Conservation (phyloP, 2,113 vertebrate genomes). For the Tetrao urogallus region DNA sequence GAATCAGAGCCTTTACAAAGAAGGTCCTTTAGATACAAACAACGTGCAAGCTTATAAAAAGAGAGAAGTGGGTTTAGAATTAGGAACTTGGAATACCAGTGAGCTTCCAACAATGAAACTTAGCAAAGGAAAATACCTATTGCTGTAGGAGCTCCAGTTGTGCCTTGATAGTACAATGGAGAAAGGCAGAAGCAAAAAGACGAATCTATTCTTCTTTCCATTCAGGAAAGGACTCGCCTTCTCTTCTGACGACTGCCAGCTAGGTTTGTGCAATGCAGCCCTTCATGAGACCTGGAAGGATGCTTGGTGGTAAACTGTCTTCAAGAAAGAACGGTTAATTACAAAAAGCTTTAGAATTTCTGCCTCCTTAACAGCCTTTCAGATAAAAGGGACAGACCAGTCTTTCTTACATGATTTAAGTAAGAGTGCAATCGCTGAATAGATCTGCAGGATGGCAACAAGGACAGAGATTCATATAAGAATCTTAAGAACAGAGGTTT, state of each 20-base stretch:
- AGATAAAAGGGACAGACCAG: slow-evolving; percentile 60
- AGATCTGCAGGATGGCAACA: slow-evolving; percentile 68
- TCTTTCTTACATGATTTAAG: slow-evolving; percentile 67
- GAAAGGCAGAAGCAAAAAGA: slow-evolving; percentile 55
- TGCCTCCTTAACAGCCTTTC: slow-evolving; percentile 62
- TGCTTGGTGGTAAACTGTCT: slow-evolving; percentile 66
- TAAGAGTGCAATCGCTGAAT: slow-evolving; percentile 63
- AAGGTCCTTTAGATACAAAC: slow-evolving; percentile 56
- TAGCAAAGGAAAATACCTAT: slow-evolving; percentile 66
- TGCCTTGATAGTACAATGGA: slow-evolving; percentile 60
- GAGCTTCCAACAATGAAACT: slow-evolving; percentile 46
- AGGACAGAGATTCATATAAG: slow-evolving; percentile 64
- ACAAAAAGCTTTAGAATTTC: slow-evolving; percentile 72
- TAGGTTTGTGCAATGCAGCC: slow-evolving; percentile 49
- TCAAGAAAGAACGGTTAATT: slow-evolving; percentile 61
- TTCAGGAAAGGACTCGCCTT: slow-evolving; percentile 50
- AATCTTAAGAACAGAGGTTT: slow-evolving; percentile 62
- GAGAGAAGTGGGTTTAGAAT: slow-evolving; percentile 55
- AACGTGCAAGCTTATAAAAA: slow-evolving; percentile 38
- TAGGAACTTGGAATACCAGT: slow-evolving; percentile 47
- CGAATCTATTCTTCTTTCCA: slow-evolving; percentile 56
- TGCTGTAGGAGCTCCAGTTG: slow-evolving; percentile 67
- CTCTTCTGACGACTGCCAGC: slow-evolving; percentile 60
- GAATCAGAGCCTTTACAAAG: slow-evolving; percentile 45
- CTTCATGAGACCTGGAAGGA: slow-evolving; percentile 62